Evolutionary conservation across 2,797 vertebrate species (phyloP), one percentile per base, ranked within the genome.

Genomic region (Danio choprae): DNA sequence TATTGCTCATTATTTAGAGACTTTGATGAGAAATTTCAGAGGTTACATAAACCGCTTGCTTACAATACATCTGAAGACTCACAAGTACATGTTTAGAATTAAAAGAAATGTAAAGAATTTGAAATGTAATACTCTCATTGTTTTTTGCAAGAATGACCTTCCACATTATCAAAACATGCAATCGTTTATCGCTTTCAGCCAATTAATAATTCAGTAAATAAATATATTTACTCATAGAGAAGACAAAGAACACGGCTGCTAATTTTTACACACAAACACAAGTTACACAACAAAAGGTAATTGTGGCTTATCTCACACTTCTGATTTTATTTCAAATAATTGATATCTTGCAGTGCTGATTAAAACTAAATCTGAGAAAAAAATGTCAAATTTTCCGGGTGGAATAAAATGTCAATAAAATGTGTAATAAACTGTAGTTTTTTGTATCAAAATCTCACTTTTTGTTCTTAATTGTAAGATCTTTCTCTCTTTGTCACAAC

Each of bases 21-120:
- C 20, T 73, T 64, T 65, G 59, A 73, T 72, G 59, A 64, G 22
- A 60, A 72, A 71, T 60, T 22, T 79, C 7, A 62, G 71, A 79
- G 38, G 44, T 56, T 8, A 13, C 51, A 43, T 18, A 15, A 20
- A 58, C 20, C 13, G 10, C 11, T 58, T 12, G 7, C n/a, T 55
- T n/a, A 41, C 9, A 67, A 13, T 36, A 46, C 70, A 22, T 51
- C 60, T n/a, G n/a, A 68, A 58, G 40, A 16, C 12, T 44, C 9
- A 38, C 5, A 74, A 18, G 29, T 58, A 0, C 15, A 11, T 51
- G 29, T 41, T 22, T 20, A 4, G 7, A 22, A 22, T 55, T 29
- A 29, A 29, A n/a, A 29, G 29, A 29, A 29, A 29, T n/a, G n/a
- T n/a, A n/a, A n/a, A n/a, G n/a, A n/a, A n/a, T n/a, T n/a, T n/a